Evolutionary conservation across 2,113 vertebrate genomes (phyloP), one percentile per base, ranked within the genome.

Genomic region (Oenanthe melanoleuca): DNA sequence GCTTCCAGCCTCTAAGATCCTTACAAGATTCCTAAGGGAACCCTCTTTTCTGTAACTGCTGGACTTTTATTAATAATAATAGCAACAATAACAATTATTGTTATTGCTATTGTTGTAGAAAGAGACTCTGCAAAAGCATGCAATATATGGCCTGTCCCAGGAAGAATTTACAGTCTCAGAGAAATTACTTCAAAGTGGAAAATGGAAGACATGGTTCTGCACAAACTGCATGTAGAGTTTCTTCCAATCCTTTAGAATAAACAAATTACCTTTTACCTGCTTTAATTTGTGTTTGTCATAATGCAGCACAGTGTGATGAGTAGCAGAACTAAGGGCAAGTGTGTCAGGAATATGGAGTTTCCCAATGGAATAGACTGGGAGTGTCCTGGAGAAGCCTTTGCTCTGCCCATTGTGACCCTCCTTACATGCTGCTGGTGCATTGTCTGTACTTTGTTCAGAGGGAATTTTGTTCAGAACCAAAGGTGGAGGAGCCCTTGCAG

Each of bases 51-150:
- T 92, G 31, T 60, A 59, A 10, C 64, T 44, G 33, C 47, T 86
- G 60, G 40, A 57, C 8, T 93, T 70, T 95, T 89, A 83, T 82
- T 94, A 91, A 74, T 87, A 73, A 83, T 50, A 82, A 92, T 49
- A 71, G 42, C 21, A 77, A 42, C 63, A 60, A 57, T 91, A 86
- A 45, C 37, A 78, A 56, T 88, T 70, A 55, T 21, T 67, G 38
- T 22, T 80, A 18, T 19, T 86, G 53, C 65, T 94, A 77, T 25
- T 83, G 52, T 55, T 70, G 38, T 65, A 63, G 60, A 83, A 88
- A 47, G 59, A 75, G 45, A 21, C 37, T 81, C 37, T 87, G 49
- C 37, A 89, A 95, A 82, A 50, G 23, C n/a, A 26, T 69, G 12
- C 45, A 66, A 69, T 83, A 47, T 33, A 59, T 59, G 33, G 16